phyloP scores from a whole-genome alignment of 2,113 vertebrate species.

The Apeltes quadracus region DNA sequence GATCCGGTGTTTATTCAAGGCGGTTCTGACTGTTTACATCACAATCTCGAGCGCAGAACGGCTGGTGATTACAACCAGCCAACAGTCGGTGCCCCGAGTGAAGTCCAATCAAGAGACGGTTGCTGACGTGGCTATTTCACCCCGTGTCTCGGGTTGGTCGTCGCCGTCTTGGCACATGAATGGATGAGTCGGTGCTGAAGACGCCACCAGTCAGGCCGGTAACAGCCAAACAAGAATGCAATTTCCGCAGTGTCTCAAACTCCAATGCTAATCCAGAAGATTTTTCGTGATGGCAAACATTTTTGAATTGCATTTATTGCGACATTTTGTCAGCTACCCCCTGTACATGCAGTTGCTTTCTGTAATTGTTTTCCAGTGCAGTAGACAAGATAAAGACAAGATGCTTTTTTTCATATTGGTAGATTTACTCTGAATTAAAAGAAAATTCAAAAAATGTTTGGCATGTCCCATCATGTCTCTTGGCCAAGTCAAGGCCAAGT shows the following conservation, averaged over 20 bases:
- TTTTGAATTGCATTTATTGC: background rate
- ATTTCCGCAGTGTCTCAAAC: background rate
- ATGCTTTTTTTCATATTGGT: background rate
- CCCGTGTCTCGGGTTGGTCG: conserved; percentile 7
- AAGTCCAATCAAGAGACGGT: conserved; percentile 48
- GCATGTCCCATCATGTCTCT: background rate
- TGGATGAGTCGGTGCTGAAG: background rate
- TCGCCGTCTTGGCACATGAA: background rate
- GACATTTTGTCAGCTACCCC: background rate
- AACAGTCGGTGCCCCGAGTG: conserved; percentile 42
- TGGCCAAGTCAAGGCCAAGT: background rate
- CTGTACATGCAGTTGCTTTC: background rate
- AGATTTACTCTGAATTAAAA: background rate
- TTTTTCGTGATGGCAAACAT: background rate
- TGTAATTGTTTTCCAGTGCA: background rate
- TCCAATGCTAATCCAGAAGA: background rate
- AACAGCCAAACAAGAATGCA: background rate
- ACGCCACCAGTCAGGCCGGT: background rate
- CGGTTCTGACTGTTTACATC: conserved; percentile 59
- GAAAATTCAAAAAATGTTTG: background rate
- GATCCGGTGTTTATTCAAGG: conserved; percentile 67
- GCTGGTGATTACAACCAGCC: conserved; percentile 60
- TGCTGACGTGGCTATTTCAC: conserved; percentile 33
- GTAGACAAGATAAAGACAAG: background rate
- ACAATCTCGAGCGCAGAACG: conserved; percentile 27